Percentiles rank a stretch among this genome's conserved stretches.
These are phyloP conservation scores for Callionymus lyra DNA, from an alignment of 2,113 vertebrate species.

Conservation along the genomic window DNA sequence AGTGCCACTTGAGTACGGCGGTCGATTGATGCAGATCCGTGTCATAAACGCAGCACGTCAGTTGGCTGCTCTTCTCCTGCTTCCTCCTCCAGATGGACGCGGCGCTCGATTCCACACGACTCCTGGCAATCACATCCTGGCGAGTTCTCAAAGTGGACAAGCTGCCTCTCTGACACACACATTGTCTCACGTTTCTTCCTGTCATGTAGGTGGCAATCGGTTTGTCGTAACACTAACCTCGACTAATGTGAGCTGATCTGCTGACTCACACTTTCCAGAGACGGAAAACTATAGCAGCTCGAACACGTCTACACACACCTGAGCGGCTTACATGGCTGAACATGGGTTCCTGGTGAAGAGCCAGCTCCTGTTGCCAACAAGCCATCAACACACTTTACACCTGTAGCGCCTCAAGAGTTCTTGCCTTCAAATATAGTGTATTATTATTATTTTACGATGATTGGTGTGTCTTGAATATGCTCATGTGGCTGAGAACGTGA, in stretches of 20 bases:
- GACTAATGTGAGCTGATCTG: slow-evolving; percentile 20
- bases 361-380: slow-evolving; percentile 47
- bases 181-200: no score
- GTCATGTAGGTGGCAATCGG: not conserved
- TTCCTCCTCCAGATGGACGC: slow-evolving; percentile 17
- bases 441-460: slow-evolving; percentile 19
- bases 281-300: not conserved
- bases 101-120: slow-evolving; percentile 2
- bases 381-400: slow-evolving; percentile 49
- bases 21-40: slow-evolving; percentile 11
- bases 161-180: no score
- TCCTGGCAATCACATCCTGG: slow-evolving; percentile 6
- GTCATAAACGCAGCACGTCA: slow-evolving; percentile 6
- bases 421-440: slow-evolving; percentile 35
- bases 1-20: not conserved
- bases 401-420: slow-evolving; percentile 42
- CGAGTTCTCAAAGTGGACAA: slow-evolving; percentile 6
- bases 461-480: slow-evolving; percentile 19
- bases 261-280: slow-evolving; percentile 41
- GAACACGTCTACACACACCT: slow-evolving; percentile 14
- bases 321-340: slow-evolving; percentile 44
- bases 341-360: slow-evolving; percentile 34
- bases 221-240: slow-evolving; percentile 23
- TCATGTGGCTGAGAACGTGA: slow-evolving; percentile 29
- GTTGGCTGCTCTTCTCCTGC: not conserved